Percentiles rank a stretch among this genome's conserved stretches.
Evolutionary conservation across 2,113 vertebrate genomes (phyloP).

Genomic region (Neogobius melanostomus): DNA sequence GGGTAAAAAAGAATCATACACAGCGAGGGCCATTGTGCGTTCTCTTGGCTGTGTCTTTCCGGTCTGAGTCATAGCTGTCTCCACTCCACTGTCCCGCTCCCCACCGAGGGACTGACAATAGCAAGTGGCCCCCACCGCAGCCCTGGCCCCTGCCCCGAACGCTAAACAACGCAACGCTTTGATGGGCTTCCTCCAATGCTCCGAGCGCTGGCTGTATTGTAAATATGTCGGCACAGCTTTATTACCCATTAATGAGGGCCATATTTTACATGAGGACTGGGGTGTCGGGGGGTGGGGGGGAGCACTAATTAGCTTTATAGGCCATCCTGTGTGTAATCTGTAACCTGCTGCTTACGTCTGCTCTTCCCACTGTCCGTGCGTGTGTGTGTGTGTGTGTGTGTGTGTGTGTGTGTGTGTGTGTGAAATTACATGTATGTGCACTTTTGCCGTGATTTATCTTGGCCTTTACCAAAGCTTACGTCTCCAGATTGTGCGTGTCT

Average conservation of each 20-base stretch:
- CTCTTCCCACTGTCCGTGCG: conserved; percentile 17
- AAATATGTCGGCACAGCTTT: conserved; percentile 63
- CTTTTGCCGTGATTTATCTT: conserved; percentile 11
- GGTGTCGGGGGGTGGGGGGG: conserved; percentile 38
- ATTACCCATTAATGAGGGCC: conserved; percentile 63
- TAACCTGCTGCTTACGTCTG: conserved; percentile 43
- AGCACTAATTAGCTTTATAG: conserved; percentile 57
- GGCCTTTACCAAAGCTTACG: conserved; percentile 5
- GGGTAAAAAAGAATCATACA: conserved; percentile 43
- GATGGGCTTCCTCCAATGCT: conserved; percentile 36
- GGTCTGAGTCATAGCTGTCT: conserved; percentile 56
- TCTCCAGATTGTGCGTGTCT: conserved; percentile 12
- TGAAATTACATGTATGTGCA: conserved; percentile 18
- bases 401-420: conserved; percentile 8
- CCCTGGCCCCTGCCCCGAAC: conserved; percentile 29
- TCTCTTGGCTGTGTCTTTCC: conserved; percentile 53
- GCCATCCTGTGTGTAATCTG: conserved; percentile 29
- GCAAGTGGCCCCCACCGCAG: conserved; percentile 54
- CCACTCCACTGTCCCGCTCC: conserved; percentile 37
- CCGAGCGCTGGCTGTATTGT: conserved; percentile 48
- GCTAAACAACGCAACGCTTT: conserved; percentile 51
- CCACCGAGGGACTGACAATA: conserved; percentile 39
- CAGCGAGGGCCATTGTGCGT: conserved; percentile 62
- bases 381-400: conserved; percentile 9
- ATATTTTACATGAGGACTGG: conserved; percentile 60